Conservation (phyloP, 2,113 vertebrate genomes). For the Eublepharis macularius region DNA sequence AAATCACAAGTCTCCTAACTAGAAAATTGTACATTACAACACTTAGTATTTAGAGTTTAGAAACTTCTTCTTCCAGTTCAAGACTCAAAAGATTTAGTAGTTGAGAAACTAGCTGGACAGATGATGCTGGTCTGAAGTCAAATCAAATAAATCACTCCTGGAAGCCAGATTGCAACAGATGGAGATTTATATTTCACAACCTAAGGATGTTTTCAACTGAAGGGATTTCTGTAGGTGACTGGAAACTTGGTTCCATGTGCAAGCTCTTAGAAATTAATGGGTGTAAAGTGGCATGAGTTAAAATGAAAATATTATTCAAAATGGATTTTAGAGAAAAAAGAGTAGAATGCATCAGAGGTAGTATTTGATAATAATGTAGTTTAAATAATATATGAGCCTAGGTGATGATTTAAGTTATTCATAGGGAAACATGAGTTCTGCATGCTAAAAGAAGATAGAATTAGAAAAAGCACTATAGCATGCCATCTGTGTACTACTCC, state of each 20-base stretch:
- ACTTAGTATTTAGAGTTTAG: too few relatives aligned
- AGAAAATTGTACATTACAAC: too few relatives aligned
- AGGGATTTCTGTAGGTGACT: neutral
- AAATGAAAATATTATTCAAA: neutral
- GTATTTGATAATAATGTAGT: conserved; percentile 27
- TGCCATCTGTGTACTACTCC: conserved; percentile 28
- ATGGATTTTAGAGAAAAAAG: neutral
- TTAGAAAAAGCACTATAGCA: conserved; percentile 29
- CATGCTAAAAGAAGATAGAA: conserved; percentile 46
- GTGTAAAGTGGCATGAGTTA: neutral
- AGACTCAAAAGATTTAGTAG: too few relatives aligned
- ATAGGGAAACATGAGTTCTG: conserved; percentile 27
- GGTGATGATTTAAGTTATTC: conserved; percentile 47
- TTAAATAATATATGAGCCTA: conserved; percentile 45
- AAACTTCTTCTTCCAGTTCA: too few relatives aligned
- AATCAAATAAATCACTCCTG: neutral
- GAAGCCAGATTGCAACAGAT: neutral
- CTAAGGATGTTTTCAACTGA: neutral
- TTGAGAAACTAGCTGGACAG: too few relatives aligned
- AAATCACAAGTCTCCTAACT: too few relatives aligned
- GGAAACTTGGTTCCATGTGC: neutral
- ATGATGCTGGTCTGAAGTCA: too few relatives aligned
- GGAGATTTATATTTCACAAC: neutral
- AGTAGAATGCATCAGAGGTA: conserved; percentile 22
- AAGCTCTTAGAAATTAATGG: neutral